phyloP scores from a whole-genome alignment of 2,888 invertebrate species.

The Eupithecia dodoneata region DNA sequence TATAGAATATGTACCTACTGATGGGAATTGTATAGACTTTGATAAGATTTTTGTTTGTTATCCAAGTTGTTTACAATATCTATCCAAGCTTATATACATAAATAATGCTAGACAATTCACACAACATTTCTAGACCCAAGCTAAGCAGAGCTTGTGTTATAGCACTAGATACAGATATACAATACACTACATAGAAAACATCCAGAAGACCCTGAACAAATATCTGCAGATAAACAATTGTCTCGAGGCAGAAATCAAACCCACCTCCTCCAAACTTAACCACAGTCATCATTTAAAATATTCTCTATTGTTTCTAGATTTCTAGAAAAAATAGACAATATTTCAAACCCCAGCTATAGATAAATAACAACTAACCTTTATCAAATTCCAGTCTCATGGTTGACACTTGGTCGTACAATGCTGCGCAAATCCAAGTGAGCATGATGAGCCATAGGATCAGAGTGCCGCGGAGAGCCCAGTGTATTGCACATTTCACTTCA shows the following conservation, averaged over 20 bases:
- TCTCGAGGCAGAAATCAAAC: no score
- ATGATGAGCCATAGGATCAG: conserved; percentile 76
- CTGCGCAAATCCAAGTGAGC: conserved; percentile 80
- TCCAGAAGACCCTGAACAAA: no score
- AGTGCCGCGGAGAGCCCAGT: conserved; percentile 75
- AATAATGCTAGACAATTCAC: neutral
- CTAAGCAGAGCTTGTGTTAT: no score
- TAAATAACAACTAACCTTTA: conserved; percentile 60
- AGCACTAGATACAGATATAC: no score
- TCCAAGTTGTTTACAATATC: neutral
- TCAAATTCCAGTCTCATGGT: conserved; percentile 67
- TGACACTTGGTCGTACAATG: conserved; percentile 76
- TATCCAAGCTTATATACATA: no score
- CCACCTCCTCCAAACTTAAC: no score
- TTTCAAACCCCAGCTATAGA: no score
- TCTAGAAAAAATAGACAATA: no score
- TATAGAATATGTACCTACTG: neutral
- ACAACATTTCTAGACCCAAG: no score
- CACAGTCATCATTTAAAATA: neutral
- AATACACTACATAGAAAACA: no score
- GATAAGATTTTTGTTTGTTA: neutral
- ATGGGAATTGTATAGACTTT: neutral
- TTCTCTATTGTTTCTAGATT: neutral
- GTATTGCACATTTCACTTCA: conserved; percentile 72
- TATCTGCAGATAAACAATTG: no score